Conservation (phyloP, 1,140 invertebrate genomes). For the Pararge aegeria region DNA sequence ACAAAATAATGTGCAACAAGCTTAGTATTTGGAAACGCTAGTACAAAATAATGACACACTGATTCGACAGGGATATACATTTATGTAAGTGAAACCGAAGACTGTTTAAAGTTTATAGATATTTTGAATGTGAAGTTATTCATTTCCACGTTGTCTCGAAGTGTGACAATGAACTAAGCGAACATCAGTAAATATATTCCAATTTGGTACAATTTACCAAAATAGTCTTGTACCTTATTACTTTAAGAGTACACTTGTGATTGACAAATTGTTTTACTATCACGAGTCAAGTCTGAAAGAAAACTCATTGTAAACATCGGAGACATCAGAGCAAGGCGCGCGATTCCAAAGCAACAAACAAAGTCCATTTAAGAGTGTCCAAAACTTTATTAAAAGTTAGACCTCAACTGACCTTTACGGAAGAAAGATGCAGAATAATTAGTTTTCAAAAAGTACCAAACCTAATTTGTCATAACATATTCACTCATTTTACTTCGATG, state of each 20-base stretch:
- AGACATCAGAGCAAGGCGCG: neutral
- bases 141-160: constrained; percentile 47
- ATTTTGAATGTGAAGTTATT: constrained; percentile 57
- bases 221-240: constrained; percentile 68
- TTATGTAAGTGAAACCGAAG: constrained; percentile 74
- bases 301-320: constrained; percentile 18
- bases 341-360: too few species aligned
- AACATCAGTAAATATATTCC: constrained; percentile 61
- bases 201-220: constrained; percentile 67
- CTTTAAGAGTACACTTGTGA: constrained; percentile 49
- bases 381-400: too few species aligned
- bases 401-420: too few species aligned
- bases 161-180: constrained; percentile 42
- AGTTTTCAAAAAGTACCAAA: too few species aligned
- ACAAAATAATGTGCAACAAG: constrained; percentile 41
- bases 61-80: constrained; percentile 71
- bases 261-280: constrained; percentile 22
- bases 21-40: constrained; percentile 62
- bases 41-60: constrained; percentile 67
- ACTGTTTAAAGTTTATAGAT: constrained; percentile 75
- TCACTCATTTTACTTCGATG: constrained; percentile 5
- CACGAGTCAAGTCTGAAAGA: constrained; percentile 13
- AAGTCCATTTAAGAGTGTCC: too few species aligned
- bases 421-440: too few species aligned
- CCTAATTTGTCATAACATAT: too few species aligned